Conservation (phyloP, 1,140 invertebrate species). For the Drosophila leontia region DNA sequence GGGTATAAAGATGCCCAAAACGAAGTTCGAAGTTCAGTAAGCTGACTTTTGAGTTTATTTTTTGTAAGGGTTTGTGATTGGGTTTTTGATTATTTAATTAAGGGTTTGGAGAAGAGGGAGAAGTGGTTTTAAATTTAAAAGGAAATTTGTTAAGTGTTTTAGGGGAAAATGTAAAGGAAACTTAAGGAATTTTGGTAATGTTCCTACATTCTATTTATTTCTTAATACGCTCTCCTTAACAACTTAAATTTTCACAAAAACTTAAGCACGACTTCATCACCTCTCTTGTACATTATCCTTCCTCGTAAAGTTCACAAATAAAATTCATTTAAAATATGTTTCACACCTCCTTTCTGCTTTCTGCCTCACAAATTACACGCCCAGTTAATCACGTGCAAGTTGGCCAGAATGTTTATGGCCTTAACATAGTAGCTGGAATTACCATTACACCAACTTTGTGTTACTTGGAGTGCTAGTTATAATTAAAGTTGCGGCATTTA, state of each 20-base stretch:
- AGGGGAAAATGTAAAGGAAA: not conserved
- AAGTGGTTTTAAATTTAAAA: not conserved
- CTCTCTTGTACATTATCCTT: not conserved
- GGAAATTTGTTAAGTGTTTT: too few species aligned
- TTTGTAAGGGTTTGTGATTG: constrained; percentile 6
- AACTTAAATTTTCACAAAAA: not conserved
- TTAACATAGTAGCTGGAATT: constrained; percentile 8
- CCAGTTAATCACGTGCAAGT: constrained; percentile 16
- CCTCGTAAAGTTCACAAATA: constrained; percentile 1
- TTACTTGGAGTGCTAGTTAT: constrained; percentile 39
- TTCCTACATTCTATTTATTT: too few species aligned
- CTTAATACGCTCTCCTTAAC: too few species aligned
- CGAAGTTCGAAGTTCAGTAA: constrained; percentile 14
- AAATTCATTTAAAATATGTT: constrained; percentile 19
- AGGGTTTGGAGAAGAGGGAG: not conserved
- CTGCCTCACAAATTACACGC: constrained; percentile 8
- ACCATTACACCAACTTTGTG: constrained; percentile 3
- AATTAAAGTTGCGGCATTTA: constrained; percentile 59
- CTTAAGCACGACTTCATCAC: not conserved
- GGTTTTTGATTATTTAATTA: constrained; percentile 40
- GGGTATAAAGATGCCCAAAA: constrained; percentile 33
- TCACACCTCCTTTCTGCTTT: constrained; percentile 2
- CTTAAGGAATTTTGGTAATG: too few species aligned
- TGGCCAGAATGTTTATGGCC: constrained; percentile 22
- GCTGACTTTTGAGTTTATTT: constrained; percentile 21